Percentiles rank a stretch among this genome's conserved stretches.
These are phyloP conservation scores for Caenorhabditis afra DNA, from an alignment of 2,888 invertebrate species.

Conservation along the genomic window DNA sequence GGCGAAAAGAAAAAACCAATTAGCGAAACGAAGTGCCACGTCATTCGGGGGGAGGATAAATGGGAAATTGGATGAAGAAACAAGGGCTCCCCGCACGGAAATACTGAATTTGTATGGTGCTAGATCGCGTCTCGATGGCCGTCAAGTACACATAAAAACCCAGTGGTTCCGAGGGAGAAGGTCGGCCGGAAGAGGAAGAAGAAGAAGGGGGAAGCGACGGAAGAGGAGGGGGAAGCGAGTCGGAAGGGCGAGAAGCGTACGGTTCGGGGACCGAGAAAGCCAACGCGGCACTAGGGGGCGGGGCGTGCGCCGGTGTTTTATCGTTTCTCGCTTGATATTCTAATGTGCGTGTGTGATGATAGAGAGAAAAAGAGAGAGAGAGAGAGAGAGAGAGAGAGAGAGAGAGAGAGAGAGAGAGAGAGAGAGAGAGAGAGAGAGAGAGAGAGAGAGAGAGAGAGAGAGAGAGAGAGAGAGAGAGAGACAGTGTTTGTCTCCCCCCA, in stretches of 20 bases:
- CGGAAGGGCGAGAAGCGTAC: too few relatives aligned
- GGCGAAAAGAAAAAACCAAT: neutral
- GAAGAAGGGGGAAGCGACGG: neutral
- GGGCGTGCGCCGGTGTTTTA: conserved; percentile 39
- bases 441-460: neutral
- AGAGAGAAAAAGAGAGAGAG: too few relatives aligned
- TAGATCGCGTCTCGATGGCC: conserved; percentile 49
- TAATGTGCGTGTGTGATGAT: conserved; percentile 38
- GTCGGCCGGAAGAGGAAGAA: neutral
- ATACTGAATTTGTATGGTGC: conserved; percentile 67
- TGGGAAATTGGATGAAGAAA: neutral
- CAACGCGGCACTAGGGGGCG: conserved; percentile 29
- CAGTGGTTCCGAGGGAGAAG: conserved; percentile 47
- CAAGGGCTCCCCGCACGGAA: conserved; percentile 34
- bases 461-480: conserved; percentile 20
- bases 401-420: conserved; percentile 18
- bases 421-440: neutral
- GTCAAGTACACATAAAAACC: conserved; percentile 63
- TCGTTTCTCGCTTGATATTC: conserved; percentile 43
- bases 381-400: conserved; percentile 1
- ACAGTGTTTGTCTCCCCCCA: conserved; percentile 32
- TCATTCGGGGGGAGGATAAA: neutral
- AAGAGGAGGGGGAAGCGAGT: neutral
- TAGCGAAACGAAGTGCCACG: conserved; percentile 3
- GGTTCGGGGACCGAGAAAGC: conserved; percentile 13